Evolutionary conservation across 2,797 vertebrate genomes (phyloP), one percentile per base, ranked within the genome.

Genomic region (Phrynocephalus guinanensis): DNA sequence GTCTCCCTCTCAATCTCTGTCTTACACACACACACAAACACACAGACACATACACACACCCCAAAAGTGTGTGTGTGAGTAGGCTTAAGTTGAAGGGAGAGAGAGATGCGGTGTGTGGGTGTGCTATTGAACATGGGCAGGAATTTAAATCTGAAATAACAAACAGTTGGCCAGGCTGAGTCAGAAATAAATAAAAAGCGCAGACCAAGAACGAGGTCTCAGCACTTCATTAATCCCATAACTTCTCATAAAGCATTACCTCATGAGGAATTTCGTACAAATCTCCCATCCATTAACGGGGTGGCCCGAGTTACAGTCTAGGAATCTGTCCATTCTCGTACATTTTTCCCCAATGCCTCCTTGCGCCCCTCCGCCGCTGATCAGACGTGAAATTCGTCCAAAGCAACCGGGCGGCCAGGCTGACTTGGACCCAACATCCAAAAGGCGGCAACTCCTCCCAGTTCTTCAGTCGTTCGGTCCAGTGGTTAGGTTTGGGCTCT

Each of bases 181-280:
- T 84, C 85, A 91, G 87, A 79, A 93, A 88, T 88, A 93, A 92
- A 89, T 84, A 78, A 79, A 56, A 66, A 87, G 84, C 71, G 71
- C 88, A 91, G 92, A 88, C 79, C 38, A 80, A 91, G 90, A 92
- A 88, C n/a, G 90, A 90, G 85, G 91, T 90, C 90, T 89, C 92
- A 90, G 24, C 79, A 89, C 85, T 89, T 94, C 91, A 89, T 91
- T 92, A 91, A 94, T 94, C 91, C 82, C 1, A 0, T 81, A 88
- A 91, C 72, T 93, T 92, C 84, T 93, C 89, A 88, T 91, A 52
- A 90, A 89, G 78, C 87, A 88, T 92, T 93, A 87, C 84, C 86
- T 93, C 86, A 83, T 60, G 56, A 92, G 83, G 82, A 81, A 88
- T 93, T 92, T 85, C 84, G 91, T 82, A 94, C 90, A 93, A 93